A percentile compares a stretch with the other conserved stretches of the same genome.
These are phyloP conservation scores for Caenorhabditis elegans DNA, from an alignment of 1,140 invertebrate genomes.

Conservation along the genomic window DNA sequence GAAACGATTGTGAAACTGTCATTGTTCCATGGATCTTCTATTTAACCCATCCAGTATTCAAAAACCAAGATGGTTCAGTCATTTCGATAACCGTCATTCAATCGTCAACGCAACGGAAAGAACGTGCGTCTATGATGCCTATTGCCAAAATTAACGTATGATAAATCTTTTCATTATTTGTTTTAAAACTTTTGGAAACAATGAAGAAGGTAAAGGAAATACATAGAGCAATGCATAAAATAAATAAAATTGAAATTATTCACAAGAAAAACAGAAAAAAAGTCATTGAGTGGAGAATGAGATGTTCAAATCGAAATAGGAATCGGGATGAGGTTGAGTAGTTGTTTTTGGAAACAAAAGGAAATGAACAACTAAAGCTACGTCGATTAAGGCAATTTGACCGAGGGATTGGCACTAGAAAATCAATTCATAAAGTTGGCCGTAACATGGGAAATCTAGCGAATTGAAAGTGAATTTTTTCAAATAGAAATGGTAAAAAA, in stretches of 20 bases:
- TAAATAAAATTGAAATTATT: not conserved
- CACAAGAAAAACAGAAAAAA: not conserved
- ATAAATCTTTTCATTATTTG: not conserved
- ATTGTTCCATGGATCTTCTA: constrained; percentile 8
- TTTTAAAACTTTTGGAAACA: no score
- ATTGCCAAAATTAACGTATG: not conserved
- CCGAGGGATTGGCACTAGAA: not conserved
- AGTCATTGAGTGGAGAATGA: not conserved
- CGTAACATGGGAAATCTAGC: not conserved
- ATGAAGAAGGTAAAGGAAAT: no score
- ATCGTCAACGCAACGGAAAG: not conserved
- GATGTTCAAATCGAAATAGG: not conserved
- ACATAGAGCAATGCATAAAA: not conserved
- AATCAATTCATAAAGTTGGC: constrained; percentile 13
- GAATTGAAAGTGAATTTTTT: not conserved
- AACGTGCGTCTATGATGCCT: not conserved
- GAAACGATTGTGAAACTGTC: not conserved
- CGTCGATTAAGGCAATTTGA: not conserved
- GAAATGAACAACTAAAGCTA: not conserved
- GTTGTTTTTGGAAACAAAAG: not conserved
- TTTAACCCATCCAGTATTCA: constrained; percentile 3
- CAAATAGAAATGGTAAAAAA: not conserved
- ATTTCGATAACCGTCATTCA: not conserved
- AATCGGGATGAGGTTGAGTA: not conserved
- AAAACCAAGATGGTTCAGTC: not conserved